These are phyloP conservation scores for Pyrrhia umbra DNA, from an alignment of 2,888 invertebrate species.

Conservation along the genomic window DNA sequence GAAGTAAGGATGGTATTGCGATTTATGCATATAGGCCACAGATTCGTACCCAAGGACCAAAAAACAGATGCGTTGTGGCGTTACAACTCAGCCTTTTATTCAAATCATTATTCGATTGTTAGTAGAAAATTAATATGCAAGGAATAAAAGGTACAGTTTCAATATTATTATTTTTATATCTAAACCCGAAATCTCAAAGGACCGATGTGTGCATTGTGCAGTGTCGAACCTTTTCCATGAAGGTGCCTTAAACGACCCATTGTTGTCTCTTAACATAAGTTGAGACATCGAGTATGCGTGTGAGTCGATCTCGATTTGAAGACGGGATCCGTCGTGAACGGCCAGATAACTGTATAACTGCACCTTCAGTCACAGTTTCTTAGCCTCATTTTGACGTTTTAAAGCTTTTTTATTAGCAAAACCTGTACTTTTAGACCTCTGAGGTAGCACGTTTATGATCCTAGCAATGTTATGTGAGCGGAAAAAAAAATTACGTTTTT, in stretches of 20 bases:
- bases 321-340: conserved; percentile 15
- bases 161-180: too few relatives aligned
- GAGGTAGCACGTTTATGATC: not conserved
- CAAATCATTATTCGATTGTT: too few relatives aligned
- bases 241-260: conserved; percentile 19
- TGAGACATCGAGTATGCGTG: conserved; percentile 23
- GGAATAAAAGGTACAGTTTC: too few relatives aligned
- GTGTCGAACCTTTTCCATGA: conserved; percentile 4
- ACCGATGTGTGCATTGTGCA: not conserved
- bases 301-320: conserved; percentile 17
- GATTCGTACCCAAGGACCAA: too few relatives aligned
- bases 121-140: too few relatives aligned
- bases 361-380: conserved; percentile 37
- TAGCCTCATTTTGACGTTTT: conserved; percentile 36
- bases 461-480: not conserved
- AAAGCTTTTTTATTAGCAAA: conserved; percentile 35
- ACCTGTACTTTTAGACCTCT: conserved; percentile 28
- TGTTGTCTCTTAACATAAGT: conserved; percentile 43
- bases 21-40: too few relatives aligned
- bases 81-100: too few relatives aligned
- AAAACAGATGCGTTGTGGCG: too few relatives aligned
- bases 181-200: conserved; percentile 3
- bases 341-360: conserved; percentile 40
- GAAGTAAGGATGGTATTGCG: too few relatives aligned
- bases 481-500: not conserved